A percentile compares a stretch with the other conserved stretches of the same genome.
phyloP scores from a whole-genome alignment of 2,797 vertebrate genomes.

The Leucoraja ocellata region DNA sequence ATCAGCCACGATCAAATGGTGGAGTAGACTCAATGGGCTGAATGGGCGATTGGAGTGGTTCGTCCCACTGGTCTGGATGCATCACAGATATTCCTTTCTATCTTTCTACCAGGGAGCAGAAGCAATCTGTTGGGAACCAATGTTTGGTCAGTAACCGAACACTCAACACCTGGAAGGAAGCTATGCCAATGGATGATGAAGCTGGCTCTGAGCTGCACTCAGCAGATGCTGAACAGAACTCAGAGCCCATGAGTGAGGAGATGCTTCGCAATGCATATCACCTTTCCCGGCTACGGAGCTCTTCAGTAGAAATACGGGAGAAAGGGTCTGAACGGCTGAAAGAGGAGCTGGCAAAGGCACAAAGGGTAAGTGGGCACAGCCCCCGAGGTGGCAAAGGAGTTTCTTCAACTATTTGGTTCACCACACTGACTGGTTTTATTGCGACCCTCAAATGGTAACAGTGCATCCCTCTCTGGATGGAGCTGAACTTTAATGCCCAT shows the following conservation, averaged over 20 bases:
- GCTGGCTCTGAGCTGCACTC: not conserved
- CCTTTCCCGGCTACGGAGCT: constrained; percentile 78
- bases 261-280: constrained; percentile 50
- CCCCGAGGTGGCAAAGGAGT: not conserved
- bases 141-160: not conserved
- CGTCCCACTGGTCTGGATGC: not conserved
- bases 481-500: not conserved
- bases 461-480: not conserved
- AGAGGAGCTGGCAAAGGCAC: constrained; percentile 82
- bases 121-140: not conserved
- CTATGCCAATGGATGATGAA: not conserved
- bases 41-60: too few relatives aligned
- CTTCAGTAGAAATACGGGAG: constrained; percentile 88
- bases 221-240: not conserved
- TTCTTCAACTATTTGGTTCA: not conserved
- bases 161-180: not conserved
- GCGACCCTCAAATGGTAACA: not conserved
- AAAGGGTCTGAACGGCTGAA: constrained; percentile 88
- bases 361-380: constrained; percentile 63
- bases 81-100: not conserved
- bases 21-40: too few relatives aligned
- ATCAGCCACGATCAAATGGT: too few relatives aligned
- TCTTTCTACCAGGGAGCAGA: constrained; percentile 3
- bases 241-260: constrained; percentile 41
- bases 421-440: not conserved